Conservation (phyloP, 2,113 vertebrate species). For the Phylloscopus trochiloides region DNA sequence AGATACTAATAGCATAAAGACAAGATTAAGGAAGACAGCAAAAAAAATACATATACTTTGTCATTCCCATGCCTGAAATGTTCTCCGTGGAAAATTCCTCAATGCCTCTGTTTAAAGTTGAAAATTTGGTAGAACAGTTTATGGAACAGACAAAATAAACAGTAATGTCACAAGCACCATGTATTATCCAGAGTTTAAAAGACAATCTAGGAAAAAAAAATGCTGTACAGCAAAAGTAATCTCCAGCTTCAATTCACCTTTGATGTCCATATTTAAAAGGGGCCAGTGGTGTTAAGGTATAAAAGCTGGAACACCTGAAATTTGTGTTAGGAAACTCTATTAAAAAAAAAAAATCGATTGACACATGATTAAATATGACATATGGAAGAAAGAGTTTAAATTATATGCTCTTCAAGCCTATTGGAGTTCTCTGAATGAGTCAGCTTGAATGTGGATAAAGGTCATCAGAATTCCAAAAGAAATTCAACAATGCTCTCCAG, state of each 20-base stretch:
- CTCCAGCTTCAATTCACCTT: not conserved
- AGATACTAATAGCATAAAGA: not conserved
- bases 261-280: not conserved
- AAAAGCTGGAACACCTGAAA: not conserved
- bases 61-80: not conserved
- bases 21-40: not conserved
- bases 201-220: not conserved
- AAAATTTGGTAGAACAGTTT: not conserved
- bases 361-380: not conserved
- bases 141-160: not conserved
- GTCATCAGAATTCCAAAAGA: not conserved
- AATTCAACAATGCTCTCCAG: not conserved
- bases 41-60: not conserved
- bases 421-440: not conserved
- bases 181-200: not conserved
- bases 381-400: not conserved
- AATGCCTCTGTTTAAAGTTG: not conserved
- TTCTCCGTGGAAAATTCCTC: not conserved
- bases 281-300: rapidly evolving
- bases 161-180: not conserved
- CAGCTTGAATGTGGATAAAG: not conserved
- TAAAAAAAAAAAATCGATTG: not conserved
- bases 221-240: not conserved
- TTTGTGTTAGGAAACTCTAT: not conserved
- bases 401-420: not conserved